Evolutionary conservation across 2,113 vertebrate genomes (phyloP).

Genomic region (Macquaria ambigua): DNA sequence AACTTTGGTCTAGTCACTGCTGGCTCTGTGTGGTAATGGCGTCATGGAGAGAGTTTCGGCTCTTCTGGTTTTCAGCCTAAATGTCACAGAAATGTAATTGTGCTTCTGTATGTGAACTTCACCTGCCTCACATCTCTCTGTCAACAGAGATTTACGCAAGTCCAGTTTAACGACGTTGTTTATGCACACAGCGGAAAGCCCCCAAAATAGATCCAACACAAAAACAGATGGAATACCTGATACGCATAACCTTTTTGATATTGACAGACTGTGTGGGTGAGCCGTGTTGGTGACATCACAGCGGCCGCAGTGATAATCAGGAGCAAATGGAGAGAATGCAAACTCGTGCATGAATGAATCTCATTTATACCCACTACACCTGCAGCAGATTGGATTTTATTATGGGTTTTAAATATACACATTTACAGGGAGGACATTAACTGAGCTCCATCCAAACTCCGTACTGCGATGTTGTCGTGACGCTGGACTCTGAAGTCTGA

Average conservation of each 20-base stretch:
- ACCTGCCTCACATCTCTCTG: slow-evolving; percentile 7
- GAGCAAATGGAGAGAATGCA: slow-evolving; percentile 44
- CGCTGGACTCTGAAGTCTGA: slow-evolving; percentile 21
- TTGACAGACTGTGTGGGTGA: slow-evolving; percentile 7
- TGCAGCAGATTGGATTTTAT: background rate
- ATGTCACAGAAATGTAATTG: slow-evolving; percentile 27
- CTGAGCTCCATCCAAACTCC: background rate
- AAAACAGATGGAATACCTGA: slow-evolving; percentile 50
- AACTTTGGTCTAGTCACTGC: background rate
- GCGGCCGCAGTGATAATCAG: slow-evolving; percentile 5
- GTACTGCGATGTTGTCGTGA: slow-evolving; percentile 9
- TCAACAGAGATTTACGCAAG: slow-evolving; percentile 34
- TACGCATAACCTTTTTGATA: slow-evolving; percentile 50
- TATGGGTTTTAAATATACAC: background rate
- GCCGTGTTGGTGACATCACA: slow-evolving; percentile 19
- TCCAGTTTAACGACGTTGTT: slow-evolving; percentile 35
- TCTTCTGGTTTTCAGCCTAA: slow-evolving; percentile 18
- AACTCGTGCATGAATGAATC: slow-evolving; percentile 17
- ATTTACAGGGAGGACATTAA: background rate
- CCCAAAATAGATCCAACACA: slow-evolving; percentile 38
- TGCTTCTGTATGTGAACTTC: slow-evolving; percentile 11
- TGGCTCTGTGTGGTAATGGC: background rate
- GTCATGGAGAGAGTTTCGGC: slow-evolving; percentile 1
- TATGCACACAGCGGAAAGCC: slow-evolving; percentile 40
- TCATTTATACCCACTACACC: background rate